Evolutionary conservation across 2,797 vertebrate genomes (phyloP).

Genomic region (Pterois miles): DNA sequence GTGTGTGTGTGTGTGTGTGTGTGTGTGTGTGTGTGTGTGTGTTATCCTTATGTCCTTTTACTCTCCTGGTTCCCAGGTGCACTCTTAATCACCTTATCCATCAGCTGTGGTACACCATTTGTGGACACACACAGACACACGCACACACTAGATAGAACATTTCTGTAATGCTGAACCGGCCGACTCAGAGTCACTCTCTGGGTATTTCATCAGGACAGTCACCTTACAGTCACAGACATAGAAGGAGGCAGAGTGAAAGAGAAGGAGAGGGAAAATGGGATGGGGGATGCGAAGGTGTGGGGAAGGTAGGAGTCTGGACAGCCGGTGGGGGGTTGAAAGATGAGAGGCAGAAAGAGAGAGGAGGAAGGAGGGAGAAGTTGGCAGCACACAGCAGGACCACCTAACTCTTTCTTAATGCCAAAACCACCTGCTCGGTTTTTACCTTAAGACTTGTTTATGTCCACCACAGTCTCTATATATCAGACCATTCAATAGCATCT

Average conservation of each 20-base stretch:
- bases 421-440: conserved; percentile 38
- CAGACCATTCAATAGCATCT: conserved; percentile 6
- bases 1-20: conserved; percentile 15
- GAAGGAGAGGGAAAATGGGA: conserved; percentile 14
- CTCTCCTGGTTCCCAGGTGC: conserved; percentile 60
- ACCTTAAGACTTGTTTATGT: conserved; percentile 17
- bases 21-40: conserved; percentile 16
- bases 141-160: conserved; percentile 33
- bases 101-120: conserved; percentile 55
- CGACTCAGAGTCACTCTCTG: conserved; percentile 37
- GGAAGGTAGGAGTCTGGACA: conserved; percentile 1
- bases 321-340: conserved; percentile 41
- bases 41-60: conserved; percentile 56
- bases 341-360: conserved; percentile 12
- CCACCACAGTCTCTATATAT: background rate
- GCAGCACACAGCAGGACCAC: conserved; percentile 27
- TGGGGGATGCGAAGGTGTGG: background rate
- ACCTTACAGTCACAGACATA: conserved; percentile 37
- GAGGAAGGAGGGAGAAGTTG: conserved; percentile 24
- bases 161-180: conserved; percentile 51
- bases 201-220: conserved; percentile 54
- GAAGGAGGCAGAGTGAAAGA: conserved; percentile 20
- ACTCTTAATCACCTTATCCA: conserved; percentile 70
- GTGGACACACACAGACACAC: conserved; percentile 50
- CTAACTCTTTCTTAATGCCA: conserved; percentile 20